phyloP scores from a whole-genome alignment of 2,797 vertebrate genomes.

The Microtus californicus region DNA sequence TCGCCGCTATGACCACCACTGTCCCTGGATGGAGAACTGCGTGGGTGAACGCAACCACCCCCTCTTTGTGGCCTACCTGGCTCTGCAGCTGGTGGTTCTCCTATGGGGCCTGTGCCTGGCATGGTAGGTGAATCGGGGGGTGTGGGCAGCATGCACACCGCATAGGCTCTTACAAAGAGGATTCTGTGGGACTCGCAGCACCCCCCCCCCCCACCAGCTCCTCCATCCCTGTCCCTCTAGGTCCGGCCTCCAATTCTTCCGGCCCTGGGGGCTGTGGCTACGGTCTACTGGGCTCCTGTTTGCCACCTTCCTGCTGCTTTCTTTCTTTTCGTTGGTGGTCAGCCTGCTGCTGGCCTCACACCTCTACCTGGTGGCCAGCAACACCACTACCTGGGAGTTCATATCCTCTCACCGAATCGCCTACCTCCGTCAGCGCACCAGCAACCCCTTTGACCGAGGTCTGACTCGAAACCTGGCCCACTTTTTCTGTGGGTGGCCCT shows the following conservation, averaged over 20 bases:
- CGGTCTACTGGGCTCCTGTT: constrained; percentile 90
- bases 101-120: constrained; percentile 93
- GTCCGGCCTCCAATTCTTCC: constrained; percentile 92
- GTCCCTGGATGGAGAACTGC: constrained; percentile 98
- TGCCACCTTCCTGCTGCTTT: constrained; percentile 88
- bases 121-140: constrained; percentile 89
- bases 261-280: constrained; percentile 92
- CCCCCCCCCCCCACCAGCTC: not conserved
- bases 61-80: constrained; percentile 93
- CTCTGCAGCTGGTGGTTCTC: constrained; percentile 92
- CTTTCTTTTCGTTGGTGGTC: constrained; percentile 88
- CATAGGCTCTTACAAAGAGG: not conserved
- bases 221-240: constrained; percentile 83
- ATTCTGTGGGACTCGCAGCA: not conserved
- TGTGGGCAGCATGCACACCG: not conserved
- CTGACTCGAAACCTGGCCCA: constrained; percentile 93
- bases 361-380: constrained; percentile 95
- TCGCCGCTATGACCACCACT: constrained; percentile 97
- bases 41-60: constrained; percentile 96
- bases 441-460: constrained; percentile 96
- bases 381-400: constrained; percentile 98
- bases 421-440: constrained; percentile 93
- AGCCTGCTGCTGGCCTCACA: constrained; percentile 94
- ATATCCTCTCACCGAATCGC: constrained; percentile 96
- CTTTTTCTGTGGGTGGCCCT: constrained; percentile 94